Conservation (phyloP, 2,888 invertebrate species). For the Tortricodes alternella region DNA sequence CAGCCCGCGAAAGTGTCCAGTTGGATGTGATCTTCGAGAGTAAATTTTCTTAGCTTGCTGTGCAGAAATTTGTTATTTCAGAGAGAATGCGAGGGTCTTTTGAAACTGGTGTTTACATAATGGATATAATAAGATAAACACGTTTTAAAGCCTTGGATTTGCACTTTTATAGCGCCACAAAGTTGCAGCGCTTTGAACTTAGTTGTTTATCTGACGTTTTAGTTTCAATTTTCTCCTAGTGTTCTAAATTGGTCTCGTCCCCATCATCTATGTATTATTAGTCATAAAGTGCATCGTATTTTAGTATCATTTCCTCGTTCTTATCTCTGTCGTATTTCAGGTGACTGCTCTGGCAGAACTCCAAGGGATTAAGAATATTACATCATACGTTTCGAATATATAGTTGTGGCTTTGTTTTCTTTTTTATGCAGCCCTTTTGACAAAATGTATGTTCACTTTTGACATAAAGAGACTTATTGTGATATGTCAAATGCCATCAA, state of each 20-base stretch:
- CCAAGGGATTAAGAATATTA: slow-evolving; percentile 44
- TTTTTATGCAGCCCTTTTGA: slow-evolving; percentile 13
- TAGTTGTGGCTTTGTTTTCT: slow-evolving; percentile 41
- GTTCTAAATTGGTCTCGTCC: slow-evolving; percentile 12
- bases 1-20: slow-evolving; percentile 51
- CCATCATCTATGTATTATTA: slow-evolving; percentile 5
- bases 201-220: too few relatives aligned
- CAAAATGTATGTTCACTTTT: slow-evolving; percentile 12
- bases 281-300: slow-evolving; percentile 40
- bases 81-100: background rate
- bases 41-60: background rate
- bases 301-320: slow-evolving; percentile 57
- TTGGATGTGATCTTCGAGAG: slow-evolving; percentile 37
- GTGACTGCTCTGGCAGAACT: slow-evolving; percentile 43
- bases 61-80: background rate
- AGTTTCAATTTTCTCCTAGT: background rate
- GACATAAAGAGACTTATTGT: slow-evolving; percentile 1
- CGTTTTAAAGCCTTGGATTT: slow-evolving; percentile 37
- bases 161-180: slow-evolving; percentile 34
- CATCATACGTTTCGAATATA: slow-evolving; percentile 38
- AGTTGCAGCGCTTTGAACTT: background rate
- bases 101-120: slow-evolving; percentile 38
- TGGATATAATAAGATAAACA: slow-evolving; percentile 39
- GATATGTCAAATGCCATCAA: background rate
- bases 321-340: slow-evolving; percentile 42